Conservation (phyloP, 2,113 vertebrate species). For the Hyperopisus bebe region DNA sequence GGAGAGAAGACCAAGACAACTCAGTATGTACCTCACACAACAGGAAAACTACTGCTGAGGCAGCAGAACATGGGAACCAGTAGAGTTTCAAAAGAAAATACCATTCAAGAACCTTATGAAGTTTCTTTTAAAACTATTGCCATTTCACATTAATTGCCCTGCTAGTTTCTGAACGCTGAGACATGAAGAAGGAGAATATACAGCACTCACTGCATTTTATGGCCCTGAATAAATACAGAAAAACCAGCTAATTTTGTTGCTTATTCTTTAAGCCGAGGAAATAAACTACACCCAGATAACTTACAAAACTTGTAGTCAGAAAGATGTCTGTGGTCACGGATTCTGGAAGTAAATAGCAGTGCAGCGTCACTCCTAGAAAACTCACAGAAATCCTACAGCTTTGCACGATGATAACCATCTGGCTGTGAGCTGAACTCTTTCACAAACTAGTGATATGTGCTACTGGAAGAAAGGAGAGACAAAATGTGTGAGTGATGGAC, state of each 20-base stretch:
- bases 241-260: not conserved
- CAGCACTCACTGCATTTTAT: not conserved
- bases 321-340: not conserved
- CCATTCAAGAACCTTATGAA: not conserved
- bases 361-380: not conserved
- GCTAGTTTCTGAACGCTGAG: not conserved
- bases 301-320: not conserved
- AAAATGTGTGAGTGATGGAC: not conserved
- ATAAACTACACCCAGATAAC: not conserved
- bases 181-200: not conserved
- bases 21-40: not conserved
- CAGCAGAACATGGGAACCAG: not conserved
- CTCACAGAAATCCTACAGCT: not conserved
- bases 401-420: not conserved
- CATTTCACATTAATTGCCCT: not conserved
- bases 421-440: not conserved
- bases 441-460: not conserved
- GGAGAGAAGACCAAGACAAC: not conserved
- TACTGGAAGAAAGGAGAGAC: not conserved
- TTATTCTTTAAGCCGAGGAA: not conserved
- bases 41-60: slow-evolving; percentile 13
- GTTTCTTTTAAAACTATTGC: not conserved
- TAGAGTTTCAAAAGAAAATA: not conserved
- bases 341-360: not conserved
- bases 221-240: not conserved